Evolutionary conservation across 2,888 invertebrate species (phyloP).

Genomic region (Camptogramma bilineatum): DNA sequence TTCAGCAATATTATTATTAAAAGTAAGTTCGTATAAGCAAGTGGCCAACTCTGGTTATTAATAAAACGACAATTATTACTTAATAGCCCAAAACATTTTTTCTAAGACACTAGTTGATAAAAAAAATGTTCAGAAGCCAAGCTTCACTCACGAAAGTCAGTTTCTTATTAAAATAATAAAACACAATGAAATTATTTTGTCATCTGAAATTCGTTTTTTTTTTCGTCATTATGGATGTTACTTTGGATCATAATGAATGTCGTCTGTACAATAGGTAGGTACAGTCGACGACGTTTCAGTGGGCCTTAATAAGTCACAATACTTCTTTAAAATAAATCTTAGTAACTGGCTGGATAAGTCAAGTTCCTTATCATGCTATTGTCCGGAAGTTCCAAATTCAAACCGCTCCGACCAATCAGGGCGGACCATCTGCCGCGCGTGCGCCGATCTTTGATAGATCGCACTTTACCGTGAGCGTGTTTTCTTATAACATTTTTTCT

Average conservation of each 20-base stretch:
- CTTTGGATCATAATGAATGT: not conserved
- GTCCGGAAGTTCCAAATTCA: constrained; percentile 78
- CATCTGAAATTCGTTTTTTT: too few species aligned
- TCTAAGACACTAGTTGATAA: too few species aligned
- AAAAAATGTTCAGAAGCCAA: too few species aligned
- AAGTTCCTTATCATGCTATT: constrained; percentile 73
- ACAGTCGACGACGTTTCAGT: not conserved
- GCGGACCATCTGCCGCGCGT: constrained; percentile 79
- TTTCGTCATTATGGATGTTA: too few species aligned
- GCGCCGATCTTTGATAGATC: constrained; percentile 77
- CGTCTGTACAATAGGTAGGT: not conserved
- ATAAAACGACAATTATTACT: too few species aligned
- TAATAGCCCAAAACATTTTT: too few species aligned
- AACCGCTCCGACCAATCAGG: constrained; percentile 76
- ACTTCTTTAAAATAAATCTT: constrained; percentile 58
- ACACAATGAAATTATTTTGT: too few species aligned
- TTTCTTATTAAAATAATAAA: too few species aligned
- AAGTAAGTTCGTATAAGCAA: too few species aligned
- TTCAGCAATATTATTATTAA: too few species aligned
- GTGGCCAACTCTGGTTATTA: too few species aligned
- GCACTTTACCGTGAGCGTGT: constrained; percentile 44
- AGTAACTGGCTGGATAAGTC: constrained; percentile 50
- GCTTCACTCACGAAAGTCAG: too few species aligned
- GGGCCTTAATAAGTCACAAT: not conserved
- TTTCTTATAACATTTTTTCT: constrained; percentile 59